Conservation (phyloP, 1,140 invertebrate species). For the Cyrtorhinus lividipennis region DNA sequence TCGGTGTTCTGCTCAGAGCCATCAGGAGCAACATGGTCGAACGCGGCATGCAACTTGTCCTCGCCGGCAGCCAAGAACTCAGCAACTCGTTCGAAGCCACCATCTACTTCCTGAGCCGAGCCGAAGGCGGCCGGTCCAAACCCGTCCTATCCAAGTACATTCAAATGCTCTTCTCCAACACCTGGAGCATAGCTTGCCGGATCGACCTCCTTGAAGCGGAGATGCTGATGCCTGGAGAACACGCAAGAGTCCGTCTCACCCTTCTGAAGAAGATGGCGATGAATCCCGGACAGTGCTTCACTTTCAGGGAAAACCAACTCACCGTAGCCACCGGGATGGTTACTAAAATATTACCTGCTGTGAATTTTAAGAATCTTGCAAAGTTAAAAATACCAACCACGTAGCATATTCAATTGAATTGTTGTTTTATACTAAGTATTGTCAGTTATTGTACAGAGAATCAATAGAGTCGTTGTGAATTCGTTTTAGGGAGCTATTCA, state of each 20-base stretch:
- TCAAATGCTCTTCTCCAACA: constrained; percentile 63
- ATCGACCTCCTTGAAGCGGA: constrained; percentile 48
- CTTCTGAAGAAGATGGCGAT: constrained; percentile 67
- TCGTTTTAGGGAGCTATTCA: too few relatives aligned
- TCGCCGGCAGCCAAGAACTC: constrained; percentile 42
- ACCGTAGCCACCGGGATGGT: constrained; percentile 77
- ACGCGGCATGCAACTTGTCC: constrained; percentile 67
- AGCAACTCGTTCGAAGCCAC: constrained; percentile 72
- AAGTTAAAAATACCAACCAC: constrained; percentile 37
- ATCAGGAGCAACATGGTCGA: constrained; percentile 55
- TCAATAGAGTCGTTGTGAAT: too few relatives aligned
- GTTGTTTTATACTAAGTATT: too few relatives aligned
- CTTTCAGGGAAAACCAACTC: constrained; percentile 64
- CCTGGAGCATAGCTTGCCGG: constrained; percentile 64
- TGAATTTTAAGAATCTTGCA: constrained; percentile 13
- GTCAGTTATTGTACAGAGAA: too few relatives aligned
- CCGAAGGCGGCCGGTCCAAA: constrained; percentile 67
- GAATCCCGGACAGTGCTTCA: constrained; percentile 60
- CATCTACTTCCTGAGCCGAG: constrained; percentile 61
- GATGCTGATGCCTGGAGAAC: constrained; percentile 84
- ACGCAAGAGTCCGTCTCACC: constrained; percentile 53
- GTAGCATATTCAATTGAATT: too few relatives aligned
- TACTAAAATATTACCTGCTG: constrained; percentile 34
- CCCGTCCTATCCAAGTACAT: constrained; percentile 56
- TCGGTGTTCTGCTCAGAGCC: constrained; percentile 63